Conservation (phyloP, 2,113 vertebrate genomes). For the Xiphorhynchus elegans region DNA sequence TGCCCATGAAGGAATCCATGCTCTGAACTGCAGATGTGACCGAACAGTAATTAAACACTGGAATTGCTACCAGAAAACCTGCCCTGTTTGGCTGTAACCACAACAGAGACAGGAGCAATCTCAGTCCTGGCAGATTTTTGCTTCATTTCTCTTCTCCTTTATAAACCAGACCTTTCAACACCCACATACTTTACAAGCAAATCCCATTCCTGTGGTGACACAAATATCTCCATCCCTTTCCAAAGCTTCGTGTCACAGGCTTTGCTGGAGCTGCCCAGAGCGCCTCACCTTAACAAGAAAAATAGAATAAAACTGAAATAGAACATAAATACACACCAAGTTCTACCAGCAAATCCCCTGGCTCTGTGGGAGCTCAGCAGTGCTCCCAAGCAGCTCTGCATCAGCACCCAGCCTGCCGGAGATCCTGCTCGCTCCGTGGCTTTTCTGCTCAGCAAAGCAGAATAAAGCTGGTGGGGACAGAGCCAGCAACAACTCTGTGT, state of each 20-base stretch:
- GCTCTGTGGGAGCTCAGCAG: background rate
- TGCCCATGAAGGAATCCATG: background rate
- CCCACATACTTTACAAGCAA: background rate
- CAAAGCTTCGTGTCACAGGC: background rate
- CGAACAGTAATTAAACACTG: background rate
- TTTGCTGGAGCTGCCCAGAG: background rate
- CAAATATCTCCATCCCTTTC: background rate
- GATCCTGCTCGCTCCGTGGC: background rate
- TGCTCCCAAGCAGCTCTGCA: background rate
- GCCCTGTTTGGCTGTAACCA: background rate
- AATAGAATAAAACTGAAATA: background rate
- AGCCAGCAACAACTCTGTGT: background rate
- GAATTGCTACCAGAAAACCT: background rate
- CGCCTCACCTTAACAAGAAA: background rate
- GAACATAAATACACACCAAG: background rate
- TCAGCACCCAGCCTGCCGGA: background rate
- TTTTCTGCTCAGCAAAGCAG: conserved; percentile 42
- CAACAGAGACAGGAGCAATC: background rate
- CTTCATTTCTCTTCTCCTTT: background rate
- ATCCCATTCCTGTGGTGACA: background rate
- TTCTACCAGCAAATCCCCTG: background rate
- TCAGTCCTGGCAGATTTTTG: background rate
- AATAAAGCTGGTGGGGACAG: background rate
- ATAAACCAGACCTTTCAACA: conserved; percentile 10
- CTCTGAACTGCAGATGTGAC: background rate